These are phyloP conservation scores for Mionectes olivaceus DNA, from an alignment of 2,797 vertebrate species.

Conservation along the genomic window DNA sequence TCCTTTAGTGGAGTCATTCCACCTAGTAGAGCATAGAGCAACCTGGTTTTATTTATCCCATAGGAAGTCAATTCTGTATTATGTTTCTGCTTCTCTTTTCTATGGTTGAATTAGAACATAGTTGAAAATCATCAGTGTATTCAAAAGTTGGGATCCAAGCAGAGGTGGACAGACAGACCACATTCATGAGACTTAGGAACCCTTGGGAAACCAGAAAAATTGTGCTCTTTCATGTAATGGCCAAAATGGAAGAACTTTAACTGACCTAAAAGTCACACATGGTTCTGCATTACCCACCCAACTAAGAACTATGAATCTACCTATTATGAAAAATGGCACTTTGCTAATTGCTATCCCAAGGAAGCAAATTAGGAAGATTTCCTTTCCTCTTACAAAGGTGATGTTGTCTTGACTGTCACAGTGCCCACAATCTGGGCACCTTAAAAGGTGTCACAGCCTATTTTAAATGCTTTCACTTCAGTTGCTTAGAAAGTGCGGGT, in stretches of 20 bases:
- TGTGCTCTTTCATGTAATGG: neutral
- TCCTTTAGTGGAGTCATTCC: neutral
- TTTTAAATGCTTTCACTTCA: neutral
- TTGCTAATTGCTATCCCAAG: neutral
- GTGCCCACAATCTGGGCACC: neutral
- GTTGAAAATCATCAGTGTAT: neutral
- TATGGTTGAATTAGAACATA: neutral
- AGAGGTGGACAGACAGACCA: neutral
- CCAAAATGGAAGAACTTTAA: neutral
- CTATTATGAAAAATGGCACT: neutral
- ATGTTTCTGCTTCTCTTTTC: neutral
- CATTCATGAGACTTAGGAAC: fast-evolving
- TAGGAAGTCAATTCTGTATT: neutral
- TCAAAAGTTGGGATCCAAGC: neutral
- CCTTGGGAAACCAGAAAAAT: neutral
- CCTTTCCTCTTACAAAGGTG: neutral
- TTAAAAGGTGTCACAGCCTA: neutral
- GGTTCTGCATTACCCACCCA: neutral
- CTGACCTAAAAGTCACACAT: neutral
- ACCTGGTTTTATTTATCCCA: neutral
- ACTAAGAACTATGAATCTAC: neutral
- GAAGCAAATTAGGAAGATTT: neutral
- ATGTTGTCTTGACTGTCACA: too few species aligned
- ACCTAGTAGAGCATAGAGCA: neutral
- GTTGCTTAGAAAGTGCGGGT: neutral